A percentile compares a stretch with the other conserved stretches of the same genome.
These are phyloP conservation scores for Trematocara marginatum DNA, from an alignment of 2,113 vertebrate genomes.

Conservation along the genomic window DNA sequence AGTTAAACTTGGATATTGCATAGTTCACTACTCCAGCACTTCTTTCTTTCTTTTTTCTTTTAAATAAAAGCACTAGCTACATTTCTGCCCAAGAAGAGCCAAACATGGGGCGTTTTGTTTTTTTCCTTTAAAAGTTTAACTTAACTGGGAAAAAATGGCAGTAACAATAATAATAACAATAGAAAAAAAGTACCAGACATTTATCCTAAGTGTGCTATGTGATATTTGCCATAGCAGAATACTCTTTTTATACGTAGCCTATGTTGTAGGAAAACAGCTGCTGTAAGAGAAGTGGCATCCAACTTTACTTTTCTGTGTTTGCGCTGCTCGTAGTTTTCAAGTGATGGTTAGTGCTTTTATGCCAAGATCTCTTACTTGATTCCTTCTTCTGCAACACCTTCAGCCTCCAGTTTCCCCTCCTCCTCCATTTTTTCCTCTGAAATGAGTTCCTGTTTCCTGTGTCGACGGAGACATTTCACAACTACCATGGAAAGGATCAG, in stretches of 20 bases:
- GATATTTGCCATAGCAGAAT: not conserved
- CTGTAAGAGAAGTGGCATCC: not conserved
- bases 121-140: not conserved
- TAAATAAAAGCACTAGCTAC: not conserved
- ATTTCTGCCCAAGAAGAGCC: not conserved
- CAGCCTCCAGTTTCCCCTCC: conserved; percentile 88
- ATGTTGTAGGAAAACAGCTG: not conserved
- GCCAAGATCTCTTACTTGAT: conserved; percentile 78
- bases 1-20: not conserved
- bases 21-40: not conserved
- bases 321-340: not conserved
- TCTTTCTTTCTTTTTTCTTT: not conserved
- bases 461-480: conserved; percentile 90
- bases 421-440: conserved; percentile 95
- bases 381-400: conserved; percentile 84
- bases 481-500: conserved; percentile 92
- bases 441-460: conserved; percentile 89
- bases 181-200: not conserved
- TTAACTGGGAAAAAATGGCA: not conserved
- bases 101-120: not conserved
- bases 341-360: not conserved
- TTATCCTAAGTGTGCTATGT: not conserved
- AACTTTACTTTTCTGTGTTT: not conserved
- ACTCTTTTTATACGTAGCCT: not conserved
- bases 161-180: not conserved